Conservation (phyloP, 2,797 vertebrate genomes). For the Parotocinclus haroldoi region DNA sequence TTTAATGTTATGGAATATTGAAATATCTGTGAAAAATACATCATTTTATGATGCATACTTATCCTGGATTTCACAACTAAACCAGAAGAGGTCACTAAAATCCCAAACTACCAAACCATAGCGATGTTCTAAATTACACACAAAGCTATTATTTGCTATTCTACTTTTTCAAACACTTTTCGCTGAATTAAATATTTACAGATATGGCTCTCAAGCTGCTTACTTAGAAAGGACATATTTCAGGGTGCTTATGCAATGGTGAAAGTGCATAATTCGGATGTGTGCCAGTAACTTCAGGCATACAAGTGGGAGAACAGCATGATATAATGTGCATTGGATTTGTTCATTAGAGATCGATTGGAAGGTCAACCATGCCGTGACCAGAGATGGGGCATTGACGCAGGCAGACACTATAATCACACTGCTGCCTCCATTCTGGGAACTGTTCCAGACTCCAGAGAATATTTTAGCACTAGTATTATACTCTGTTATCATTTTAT, state of each 20-base stretch:
- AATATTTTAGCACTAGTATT: slow-evolving; percentile 58
- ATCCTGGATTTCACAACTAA: background rate
- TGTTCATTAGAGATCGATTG: slow-evolving; percentile 31
- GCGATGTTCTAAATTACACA: background rate
- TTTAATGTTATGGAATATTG: background rate
- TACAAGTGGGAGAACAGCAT: background rate
- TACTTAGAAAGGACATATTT: background rate
- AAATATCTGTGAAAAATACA: background rate
- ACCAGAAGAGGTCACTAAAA: slow-evolving; percentile 25
- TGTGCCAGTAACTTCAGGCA: background rate
- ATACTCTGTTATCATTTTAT: slow-evolving; percentile 56
- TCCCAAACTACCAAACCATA: background rate
- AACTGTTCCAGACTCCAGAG: slow-evolving; percentile 58
- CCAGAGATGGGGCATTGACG: slow-evolving; percentile 30
- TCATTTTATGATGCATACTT: background rate
- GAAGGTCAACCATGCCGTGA: slow-evolving; percentile 29
- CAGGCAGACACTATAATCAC: slow-evolving; percentile 35
- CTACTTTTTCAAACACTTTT: background rate
- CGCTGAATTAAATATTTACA: background rate
- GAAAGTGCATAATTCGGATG: background rate
- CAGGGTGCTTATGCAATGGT: background rate
- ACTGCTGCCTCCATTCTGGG: slow-evolving; percentile 45
- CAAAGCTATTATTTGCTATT: background rate
- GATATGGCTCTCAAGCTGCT: background rate
- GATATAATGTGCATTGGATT: slow-evolving; percentile 23